Conservation (phyloP, 2,888 invertebrate species). For the Eupithecia abbreviata region DNA sequence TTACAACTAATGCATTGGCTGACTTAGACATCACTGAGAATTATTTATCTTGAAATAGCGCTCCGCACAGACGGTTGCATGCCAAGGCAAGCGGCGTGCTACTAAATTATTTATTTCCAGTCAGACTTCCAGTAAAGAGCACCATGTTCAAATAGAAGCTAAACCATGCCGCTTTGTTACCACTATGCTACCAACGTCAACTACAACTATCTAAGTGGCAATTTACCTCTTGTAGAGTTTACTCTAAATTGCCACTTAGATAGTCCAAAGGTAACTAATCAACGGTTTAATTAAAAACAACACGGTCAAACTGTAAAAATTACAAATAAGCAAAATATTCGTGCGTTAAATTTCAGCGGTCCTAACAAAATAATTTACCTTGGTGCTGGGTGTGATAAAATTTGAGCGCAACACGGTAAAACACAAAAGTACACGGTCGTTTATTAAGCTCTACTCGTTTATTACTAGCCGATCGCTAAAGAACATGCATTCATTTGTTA, state of each 20-base stretch:
- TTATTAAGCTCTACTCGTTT: not conserved
- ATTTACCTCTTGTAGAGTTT: no score
- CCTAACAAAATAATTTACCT: constrained; percentile 41
- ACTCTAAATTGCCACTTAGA: not conserved
- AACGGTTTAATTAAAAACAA: constrained; percentile 14
- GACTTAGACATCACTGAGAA: constrained; percentile 17
- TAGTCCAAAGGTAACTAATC: not conserved
- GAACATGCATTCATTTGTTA: not conserved
- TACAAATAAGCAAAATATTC: constrained; percentile 20
- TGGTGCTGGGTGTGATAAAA: constrained; percentile 27
- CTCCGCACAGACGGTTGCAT: constrained; percentile 31
- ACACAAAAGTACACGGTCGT: constrained; percentile 12
- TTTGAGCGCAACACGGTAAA: constrained; percentile 37
- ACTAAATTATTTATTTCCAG: constrained; percentile 29
- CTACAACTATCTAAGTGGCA: not conserved
- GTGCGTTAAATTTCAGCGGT: constrained; percentile 21
- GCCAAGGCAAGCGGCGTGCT: constrained; percentile 21
- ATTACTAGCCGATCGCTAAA: not conserved
- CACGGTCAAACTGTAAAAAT: constrained; percentile 16
- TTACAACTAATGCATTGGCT: not conserved
- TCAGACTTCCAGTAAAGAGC: constrained; percentile 10
- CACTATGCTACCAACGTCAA: not conserved
- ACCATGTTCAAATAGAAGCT: constrained; percentile 4
- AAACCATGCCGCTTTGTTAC: constrained; percentile 1
- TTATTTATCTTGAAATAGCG: constrained; percentile 36